phyloP scores from a whole-genome alignment of 2,113 vertebrate species.

The Caloenas nicobarica region DNA sequence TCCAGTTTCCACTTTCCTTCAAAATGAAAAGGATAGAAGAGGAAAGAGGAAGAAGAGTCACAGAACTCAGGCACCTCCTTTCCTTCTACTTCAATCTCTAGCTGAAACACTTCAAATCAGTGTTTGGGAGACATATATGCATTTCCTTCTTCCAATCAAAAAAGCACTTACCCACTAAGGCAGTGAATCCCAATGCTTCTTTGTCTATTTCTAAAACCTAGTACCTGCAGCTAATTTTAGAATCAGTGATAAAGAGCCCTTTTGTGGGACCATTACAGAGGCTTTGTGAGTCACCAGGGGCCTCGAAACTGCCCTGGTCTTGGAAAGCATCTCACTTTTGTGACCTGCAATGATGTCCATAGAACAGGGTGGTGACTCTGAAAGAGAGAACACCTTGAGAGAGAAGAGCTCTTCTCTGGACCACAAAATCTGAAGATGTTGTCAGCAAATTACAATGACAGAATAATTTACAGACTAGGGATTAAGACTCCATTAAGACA shows the following conservation, averaged over 20 bases:
- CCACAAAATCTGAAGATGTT: background rate
- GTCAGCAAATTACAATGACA: background rate
- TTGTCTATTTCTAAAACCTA: background rate
- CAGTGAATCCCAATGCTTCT: background rate
- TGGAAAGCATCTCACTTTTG: background rate
- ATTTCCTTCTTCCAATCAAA: background rate
- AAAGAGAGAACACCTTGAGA: background rate
- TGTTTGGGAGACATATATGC: background rate
- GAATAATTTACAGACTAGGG: background rate
- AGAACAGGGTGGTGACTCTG: background rate
- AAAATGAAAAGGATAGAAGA: background rate
- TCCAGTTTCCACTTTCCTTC: background rate
- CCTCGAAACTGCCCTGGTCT: background rate
- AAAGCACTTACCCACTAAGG: background rate
- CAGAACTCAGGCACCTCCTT: accelerated
- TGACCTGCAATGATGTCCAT: background rate
- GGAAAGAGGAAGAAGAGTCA: background rate
- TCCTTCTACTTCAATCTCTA: background rate
- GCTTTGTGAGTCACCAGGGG: background rate
- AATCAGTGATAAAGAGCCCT: background rate
- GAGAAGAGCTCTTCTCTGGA: background rate
- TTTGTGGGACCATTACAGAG: background rate
- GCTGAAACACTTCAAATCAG: background rate
- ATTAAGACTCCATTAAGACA: background rate
- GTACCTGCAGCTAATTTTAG: background rate